Base-by-base conservation (phyloP, 2,888 invertebrate genomes). In the Tineola bisselliella region DNA sequence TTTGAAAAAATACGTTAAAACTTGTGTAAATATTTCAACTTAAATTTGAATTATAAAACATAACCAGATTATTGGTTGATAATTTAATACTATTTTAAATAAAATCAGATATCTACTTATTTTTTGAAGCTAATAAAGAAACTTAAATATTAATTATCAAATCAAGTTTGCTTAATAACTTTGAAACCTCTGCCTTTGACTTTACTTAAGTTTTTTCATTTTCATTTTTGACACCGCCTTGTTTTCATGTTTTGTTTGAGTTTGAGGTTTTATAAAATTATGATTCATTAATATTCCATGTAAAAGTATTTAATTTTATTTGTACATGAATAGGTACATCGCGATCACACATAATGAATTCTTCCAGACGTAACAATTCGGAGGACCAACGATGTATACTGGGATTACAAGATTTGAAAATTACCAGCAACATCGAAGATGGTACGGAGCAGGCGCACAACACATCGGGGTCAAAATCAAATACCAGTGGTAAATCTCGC, bases 371-470 rank as follows among this genome's bases (percentile, higher is more conserved):
- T 72, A 81, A 70, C 67, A 83, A 78, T 65, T 67, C 78, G 59
- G 84, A 84, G 60, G 86, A 87, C 66, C 81, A 83, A 73, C 79
- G 84, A 60, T 86, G 87, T 70, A 80, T 87, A 67, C 70, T 84
- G 63, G 84, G 87, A 64, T 76, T 87, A 63, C 84, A 88, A 79
- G 84, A 86, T 82, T 84, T 87, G 73, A 87, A 87, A 79, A 71
- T 87, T 70, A 74, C 81, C 69, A 84, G 83, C 78, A 84, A 84
- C 79, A 81, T 79, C 70, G 84, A 84, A 69, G 81, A 82, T 75
- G 78, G 74, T 69, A 81, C 83, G 81, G 87, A 83, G 84, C 84
- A 84, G 73, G 84, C 86, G 84, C 87, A 84, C 72, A 75, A 79
- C 65, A 73, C 74, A 64, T 76, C 79, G 65, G 70, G 79, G 65